phyloP scores from a whole-genome alignment of 2,888 invertebrate genomes.

The Drosophila koepferae region DNA sequence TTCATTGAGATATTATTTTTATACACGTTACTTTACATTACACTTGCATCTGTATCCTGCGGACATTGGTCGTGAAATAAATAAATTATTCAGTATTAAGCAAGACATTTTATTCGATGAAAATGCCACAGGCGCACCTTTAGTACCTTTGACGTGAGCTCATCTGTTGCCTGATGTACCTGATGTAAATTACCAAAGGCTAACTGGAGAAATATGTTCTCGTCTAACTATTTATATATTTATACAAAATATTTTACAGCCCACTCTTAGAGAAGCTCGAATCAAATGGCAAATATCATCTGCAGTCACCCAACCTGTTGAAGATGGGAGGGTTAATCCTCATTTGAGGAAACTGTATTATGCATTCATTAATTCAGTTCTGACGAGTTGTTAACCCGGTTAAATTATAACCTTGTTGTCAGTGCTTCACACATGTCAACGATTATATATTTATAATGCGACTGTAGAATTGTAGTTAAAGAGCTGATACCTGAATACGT shows the following conservation, averaged over 20 bases:
- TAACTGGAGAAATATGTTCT: no score
- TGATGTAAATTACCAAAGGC: no score
- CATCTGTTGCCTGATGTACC: no score
- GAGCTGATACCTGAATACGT: slow-evolving; percentile 25
- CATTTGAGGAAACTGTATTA: not conserved
- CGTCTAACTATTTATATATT: no score
- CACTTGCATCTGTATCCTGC: no score
- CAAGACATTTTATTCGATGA: no score
- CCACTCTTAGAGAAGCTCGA: not conserved
- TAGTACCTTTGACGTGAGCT: no score
- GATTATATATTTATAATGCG: slow-evolving; percentile 21
- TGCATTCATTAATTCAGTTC: not conserved
- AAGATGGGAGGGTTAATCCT: not conserved
- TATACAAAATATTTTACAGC: not conserved
- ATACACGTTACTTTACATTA: no score
- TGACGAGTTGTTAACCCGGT: not conserved
- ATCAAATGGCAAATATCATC: not conserved
- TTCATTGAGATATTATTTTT: no score
- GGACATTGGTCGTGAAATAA: no score
- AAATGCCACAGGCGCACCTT: no score
- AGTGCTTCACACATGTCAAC: slow-evolving; percentile 19
- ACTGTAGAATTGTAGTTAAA: slow-evolving; percentile 1
- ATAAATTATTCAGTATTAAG: no score
- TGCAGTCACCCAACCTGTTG: not conserved
- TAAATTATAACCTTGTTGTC: slow-evolving; percentile 12